Percentiles rank a stretch among this genome's conserved stretches.
These are phyloP conservation scores for Albula goreensis DNA, from an alignment of 2,113 vertebrate species.

Conservation along the genomic window DNA sequence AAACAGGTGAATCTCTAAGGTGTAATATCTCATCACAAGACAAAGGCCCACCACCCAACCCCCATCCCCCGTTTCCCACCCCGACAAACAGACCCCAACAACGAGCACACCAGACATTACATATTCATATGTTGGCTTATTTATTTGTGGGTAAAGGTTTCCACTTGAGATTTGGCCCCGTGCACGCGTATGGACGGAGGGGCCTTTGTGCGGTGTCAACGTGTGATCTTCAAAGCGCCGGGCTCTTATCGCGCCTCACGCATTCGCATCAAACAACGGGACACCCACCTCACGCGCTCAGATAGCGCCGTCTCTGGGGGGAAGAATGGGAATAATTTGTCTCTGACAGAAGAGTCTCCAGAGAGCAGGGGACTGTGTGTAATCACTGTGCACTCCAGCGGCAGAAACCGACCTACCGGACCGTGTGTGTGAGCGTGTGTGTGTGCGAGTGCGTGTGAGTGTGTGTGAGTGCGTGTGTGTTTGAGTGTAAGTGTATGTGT, in stretches of 20 bases:
- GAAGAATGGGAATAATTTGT: background rate
- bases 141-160: conserved; percentile 4
- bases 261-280: background rate
- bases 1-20: too few relatives aligned
- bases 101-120: background rate
- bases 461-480: background rate
- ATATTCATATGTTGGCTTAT: background rate
- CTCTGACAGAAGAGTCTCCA: background rate
- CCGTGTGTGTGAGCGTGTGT: background rate
- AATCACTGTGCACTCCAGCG: background rate
- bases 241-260: background rate
- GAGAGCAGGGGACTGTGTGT: background rate
- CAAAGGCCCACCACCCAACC: background rate
- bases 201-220: background rate
- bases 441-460: background rate
- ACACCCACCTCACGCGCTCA: background rate
- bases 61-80: background rate
- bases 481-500: background rate
- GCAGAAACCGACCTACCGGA: background rate
- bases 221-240: background rate
- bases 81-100: background rate
- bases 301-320: background rate
- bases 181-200: background rate
- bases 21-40: too few relatives aligned
- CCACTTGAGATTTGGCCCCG: background rate